These are phyloP conservation scores for Zhengitettix transpicula DNA, from an alignment of 2,888 invertebrate species.

Conservation along the genomic window DNA sequence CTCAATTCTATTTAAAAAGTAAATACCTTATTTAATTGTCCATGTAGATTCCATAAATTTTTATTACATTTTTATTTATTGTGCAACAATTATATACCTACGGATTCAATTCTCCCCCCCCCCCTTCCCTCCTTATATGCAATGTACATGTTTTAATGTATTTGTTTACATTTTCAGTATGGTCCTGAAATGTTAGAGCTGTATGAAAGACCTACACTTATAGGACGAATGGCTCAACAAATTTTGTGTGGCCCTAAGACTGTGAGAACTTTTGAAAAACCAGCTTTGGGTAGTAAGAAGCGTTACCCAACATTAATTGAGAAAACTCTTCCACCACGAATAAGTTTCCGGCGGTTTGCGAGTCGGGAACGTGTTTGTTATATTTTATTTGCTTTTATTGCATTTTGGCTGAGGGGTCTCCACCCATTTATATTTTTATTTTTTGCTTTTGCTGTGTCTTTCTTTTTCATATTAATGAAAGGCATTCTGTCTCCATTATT, in stretches of 20 bases:
- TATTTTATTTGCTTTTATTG: constrained; percentile 32
- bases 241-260: constrained; percentile 43
- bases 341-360: constrained; percentile 50
- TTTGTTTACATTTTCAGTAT: constrained; percentile 41
- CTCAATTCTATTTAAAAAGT: too few relatives aligned
- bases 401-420: constrained; percentile 36
- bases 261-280: constrained; percentile 43
- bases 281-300: constrained; percentile 27
- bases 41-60: too few relatives aligned
- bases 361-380: constrained; percentile 41
- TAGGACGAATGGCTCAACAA: constrained; percentile 44
- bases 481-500: too few relatives aligned
- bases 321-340: constrained; percentile 43
- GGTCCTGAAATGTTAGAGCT: constrained; percentile 41
- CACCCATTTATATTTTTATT: constrained; percentile 28
- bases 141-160: background rate
- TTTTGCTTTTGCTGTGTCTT: too few relatives aligned
- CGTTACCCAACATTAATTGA: constrained; percentile 34
- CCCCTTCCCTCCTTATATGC: constrained; percentile 2
- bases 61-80: too few relatives aligned
- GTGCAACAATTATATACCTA: too few relatives aligned
- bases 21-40: too few relatives aligned
- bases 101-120: too few relatives aligned
- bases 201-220: constrained; percentile 46
- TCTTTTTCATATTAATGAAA: too few relatives aligned